Conservation (phyloP, 2,888 invertebrate species). For the Hirtodrosophila histrioides region DNA sequence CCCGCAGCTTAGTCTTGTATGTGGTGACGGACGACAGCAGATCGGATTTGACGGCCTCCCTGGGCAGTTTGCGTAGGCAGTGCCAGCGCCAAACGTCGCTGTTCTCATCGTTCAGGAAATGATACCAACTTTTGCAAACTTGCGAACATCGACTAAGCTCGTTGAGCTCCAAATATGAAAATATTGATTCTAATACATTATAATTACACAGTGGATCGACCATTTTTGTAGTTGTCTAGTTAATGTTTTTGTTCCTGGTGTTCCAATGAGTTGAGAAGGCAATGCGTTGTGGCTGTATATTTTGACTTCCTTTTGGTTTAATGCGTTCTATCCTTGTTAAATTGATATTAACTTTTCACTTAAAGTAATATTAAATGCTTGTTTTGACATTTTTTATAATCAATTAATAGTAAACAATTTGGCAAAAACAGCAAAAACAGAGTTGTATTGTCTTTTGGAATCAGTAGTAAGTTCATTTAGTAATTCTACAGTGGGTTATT, state of each 20-base stretch:
- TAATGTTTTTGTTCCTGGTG: constrained; percentile 12
- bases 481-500: too few relatives aligned
- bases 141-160: constrained; percentile 95
- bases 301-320: constrained; percentile 2
- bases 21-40: constrained; percentile 94
- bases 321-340: constrained; percentile 4
- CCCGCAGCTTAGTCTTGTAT: constrained; percentile 96
- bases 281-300: constrained; percentile 4
- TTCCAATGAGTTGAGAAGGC: constrained; percentile 16
- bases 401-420: constrained; percentile 35
- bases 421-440: constrained; percentile 40
- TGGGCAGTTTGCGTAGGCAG: constrained; percentile 92
- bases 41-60: constrained; percentile 93
- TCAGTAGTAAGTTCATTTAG: background rate
- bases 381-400: constrained; percentile 42
- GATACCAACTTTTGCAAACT: constrained; percentile 97
- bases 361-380: constrained; percentile 20
- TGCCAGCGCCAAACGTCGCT: constrained; percentile 97
- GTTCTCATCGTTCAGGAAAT: constrained; percentile 95
- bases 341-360: constrained; percentile 31
- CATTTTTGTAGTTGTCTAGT: constrained; percentile 83
- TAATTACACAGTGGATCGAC: constrained; percentile 89
- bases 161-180: constrained; percentile 94
- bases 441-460: constrained; percentile 21
- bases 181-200: constrained; percentile 94